Evolutionary conservation across 2,797 vertebrate genomes (phyloP).

Genomic region (Borostomias antarcticus): DNA sequence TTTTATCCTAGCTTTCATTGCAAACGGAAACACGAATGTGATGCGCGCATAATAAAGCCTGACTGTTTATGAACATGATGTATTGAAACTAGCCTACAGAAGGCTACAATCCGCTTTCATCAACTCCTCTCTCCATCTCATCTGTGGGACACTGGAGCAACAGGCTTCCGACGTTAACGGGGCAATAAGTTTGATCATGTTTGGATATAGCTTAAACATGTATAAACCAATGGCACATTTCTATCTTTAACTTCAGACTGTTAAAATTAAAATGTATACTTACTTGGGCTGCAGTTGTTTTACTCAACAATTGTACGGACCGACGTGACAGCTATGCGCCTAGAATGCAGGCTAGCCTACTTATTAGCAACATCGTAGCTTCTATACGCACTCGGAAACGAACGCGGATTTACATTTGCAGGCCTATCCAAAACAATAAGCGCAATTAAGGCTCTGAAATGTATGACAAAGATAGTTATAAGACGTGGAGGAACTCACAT

Average conservation of each 20-base stretch:
- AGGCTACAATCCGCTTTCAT: conserved; percentile 77
- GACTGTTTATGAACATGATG: neutral
- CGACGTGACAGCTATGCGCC: conserved; percentile 31
- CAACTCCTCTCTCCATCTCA: conserved; percentile 64
- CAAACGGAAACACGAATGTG: neutral
- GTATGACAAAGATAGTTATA: neutral
- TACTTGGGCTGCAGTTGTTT: neutral
- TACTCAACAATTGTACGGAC: neutral
- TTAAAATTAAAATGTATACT: neutral
- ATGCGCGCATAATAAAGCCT: neutral
- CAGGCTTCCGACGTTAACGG: conserved; percentile 65
- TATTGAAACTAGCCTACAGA: conserved; percentile 9
- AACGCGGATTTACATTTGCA: neutral
- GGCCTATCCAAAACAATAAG: no score
- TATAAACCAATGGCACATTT: neutral
- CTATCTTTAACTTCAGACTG: neutral
- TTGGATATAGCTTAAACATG: neutral
- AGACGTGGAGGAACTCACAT: conserved; percentile 63
- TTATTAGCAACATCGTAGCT: conserved; percentile 37
- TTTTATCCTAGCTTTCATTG: neutral
- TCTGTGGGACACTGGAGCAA: conserved; percentile 66
- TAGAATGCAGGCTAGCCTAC: conserved; percentile 8
- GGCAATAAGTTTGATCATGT: conserved; percentile 10
- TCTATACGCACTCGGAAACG: conserved; percentile 30
- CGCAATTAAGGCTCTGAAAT: neutral